Conservation (phyloP, 2,113 vertebrate species). For the Sakesphorus luctuosus region DNA sequence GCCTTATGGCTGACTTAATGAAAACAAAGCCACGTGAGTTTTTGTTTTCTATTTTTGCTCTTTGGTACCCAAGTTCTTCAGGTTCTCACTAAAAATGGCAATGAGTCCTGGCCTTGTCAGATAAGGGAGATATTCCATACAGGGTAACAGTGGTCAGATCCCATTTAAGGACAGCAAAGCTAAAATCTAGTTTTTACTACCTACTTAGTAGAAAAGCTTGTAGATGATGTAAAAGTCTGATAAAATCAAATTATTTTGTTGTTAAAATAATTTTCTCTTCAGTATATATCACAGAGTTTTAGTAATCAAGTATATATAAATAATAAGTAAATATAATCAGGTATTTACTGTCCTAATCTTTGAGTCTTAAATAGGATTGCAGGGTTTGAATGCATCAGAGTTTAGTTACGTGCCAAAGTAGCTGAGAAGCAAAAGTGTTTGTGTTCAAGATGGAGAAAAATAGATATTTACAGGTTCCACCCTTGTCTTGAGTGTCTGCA, state of each 20-base stretch:
- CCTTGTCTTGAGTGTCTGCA: neutral
- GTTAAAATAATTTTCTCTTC: neutral
- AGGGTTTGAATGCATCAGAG: neutral
- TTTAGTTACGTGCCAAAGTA: neutral
- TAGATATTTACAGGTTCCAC: neutral
- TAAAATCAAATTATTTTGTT: neutral
- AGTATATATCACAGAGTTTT: neutral
- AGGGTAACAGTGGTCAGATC: neutral
- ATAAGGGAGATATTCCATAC: neutral
- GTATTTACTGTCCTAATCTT: neutral
- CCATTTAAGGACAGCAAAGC: neutral
- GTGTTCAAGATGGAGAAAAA: neutral
- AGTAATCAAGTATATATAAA: neutral
- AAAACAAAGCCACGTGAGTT: neutral
- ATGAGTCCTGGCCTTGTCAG: neutral
- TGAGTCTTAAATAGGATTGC: neutral
- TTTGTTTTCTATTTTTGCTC: neutral
- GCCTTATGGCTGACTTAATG: neutral
- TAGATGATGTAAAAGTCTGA: neutral
- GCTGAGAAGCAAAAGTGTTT: neutral
- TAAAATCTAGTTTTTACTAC: neutral
- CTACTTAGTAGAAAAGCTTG: neutral
- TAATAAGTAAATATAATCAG: neutral
- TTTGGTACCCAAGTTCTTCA: neutral
- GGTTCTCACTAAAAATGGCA: conserved; percentile 4